phyloP scores from a whole-genome alignment of 2,797 vertebrate genomes.

The Myotis planiceps region DNA sequence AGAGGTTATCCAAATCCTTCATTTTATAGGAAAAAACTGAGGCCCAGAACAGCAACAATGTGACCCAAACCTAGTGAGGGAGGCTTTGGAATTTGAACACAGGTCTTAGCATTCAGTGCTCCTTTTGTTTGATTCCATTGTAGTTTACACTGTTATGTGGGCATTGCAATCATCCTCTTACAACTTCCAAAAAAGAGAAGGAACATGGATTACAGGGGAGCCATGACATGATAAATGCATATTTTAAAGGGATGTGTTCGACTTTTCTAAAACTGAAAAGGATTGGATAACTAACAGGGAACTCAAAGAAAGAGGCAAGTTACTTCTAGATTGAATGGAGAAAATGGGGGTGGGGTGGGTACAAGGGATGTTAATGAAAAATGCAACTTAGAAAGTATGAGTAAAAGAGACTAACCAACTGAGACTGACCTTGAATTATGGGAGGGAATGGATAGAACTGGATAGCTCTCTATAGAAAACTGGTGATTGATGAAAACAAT shows the following conservation, averaged over 20 bases:
- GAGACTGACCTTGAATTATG: neutral
- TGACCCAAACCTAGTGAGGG: neutral
- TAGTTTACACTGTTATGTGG: neutral
- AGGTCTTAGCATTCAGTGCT: neutral
- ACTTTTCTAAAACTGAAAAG: constrained; percentile 14
- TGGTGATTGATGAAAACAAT: neutral
- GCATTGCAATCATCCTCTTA: neutral
- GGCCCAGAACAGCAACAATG: neutral
- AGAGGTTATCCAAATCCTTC: neutral
- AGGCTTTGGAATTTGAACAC: neutral
- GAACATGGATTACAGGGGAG: neutral
- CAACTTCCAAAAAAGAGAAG: neutral
- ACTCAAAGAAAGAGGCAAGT: neutral
- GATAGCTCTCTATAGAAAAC: neutral
- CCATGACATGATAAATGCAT: neutral
- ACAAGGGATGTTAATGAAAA: neutral
- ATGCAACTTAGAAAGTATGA: neutral
- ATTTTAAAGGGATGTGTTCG: constrained; percentile 5
- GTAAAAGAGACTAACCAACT: neutral
- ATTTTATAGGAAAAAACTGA: constrained; percentile 6
- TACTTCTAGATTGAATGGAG: neutral
- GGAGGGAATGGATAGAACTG: neutral
- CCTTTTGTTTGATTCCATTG: neutral
- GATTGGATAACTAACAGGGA: neutral
- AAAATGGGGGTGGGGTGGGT: neutral